A percentile compares a stretch with the other conserved stretches of the same genome.
Conservation (phyloP, 1,140 invertebrate species). For the Drosophila orosa region DNA sequence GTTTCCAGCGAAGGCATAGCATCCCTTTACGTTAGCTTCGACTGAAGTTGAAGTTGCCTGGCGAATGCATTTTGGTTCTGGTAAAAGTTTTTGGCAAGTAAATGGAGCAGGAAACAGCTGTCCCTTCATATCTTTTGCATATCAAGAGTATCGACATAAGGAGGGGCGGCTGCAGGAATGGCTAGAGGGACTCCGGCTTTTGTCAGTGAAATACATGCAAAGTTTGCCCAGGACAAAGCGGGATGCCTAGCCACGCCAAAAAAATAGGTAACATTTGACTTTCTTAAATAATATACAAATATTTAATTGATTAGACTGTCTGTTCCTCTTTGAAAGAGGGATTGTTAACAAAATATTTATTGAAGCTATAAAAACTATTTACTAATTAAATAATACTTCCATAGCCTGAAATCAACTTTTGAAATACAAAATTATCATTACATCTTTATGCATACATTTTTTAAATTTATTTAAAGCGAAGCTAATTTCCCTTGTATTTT, state of each 20-base stretch:
- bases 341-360: too few species aligned
- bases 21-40: slow-evolving; percentile 26
- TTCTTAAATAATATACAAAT: slow-evolving; percentile 10
- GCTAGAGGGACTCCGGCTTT: not conserved
- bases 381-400: too few species aligned
- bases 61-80: slow-evolving; percentile 67
- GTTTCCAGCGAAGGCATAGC: slow-evolving; percentile 23
- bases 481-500: too few species aligned
- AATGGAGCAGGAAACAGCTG: slow-evolving; percentile 82
- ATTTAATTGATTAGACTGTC: not conserved
- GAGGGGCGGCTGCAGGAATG: slow-evolving; percentile 11
- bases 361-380: too few species aligned
- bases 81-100: slow-evolving; percentile 78
- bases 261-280: slow-evolving; percentile 63
- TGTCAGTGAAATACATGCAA: slow-evolving; percentile 75
- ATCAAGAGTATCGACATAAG: slow-evolving; percentile 76
- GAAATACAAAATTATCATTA: too few species aligned
- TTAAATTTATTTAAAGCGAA: too few species aligned
- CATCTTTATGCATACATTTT: too few species aligned
- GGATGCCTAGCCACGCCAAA: slow-evolving; percentile 42
- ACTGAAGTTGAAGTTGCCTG: slow-evolving; percentile 44
- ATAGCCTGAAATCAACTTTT: too few species aligned
- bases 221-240: slow-evolving; percentile 55
- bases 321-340: too few species aligned
- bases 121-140: slow-evolving; percentile 82